Conservation (phyloP, 2,888 invertebrate species). For the Pardosa pseudoannulata region DNA sequence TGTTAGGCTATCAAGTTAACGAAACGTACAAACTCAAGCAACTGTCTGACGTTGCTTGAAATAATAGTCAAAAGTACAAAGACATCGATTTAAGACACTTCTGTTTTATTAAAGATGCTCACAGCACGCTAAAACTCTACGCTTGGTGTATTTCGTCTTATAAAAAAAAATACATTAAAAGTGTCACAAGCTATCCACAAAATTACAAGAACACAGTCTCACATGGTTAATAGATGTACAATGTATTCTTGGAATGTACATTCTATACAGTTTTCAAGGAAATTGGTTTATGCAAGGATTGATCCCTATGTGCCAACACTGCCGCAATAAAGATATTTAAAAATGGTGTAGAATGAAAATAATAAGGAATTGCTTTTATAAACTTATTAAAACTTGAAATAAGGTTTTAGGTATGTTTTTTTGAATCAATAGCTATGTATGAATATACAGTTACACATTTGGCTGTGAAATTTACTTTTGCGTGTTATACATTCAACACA, state of each 20-base stretch:
- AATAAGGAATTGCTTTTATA: too few species aligned
- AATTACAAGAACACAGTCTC: background rate
- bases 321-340: too few species aligned
- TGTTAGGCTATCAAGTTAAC: too few species aligned
- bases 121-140: background rate
- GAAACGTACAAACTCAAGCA: too few species aligned
- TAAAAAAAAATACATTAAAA: background rate
- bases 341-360: too few species aligned
- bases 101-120: background rate
- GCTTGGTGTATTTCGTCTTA: background rate
- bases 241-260: background rate
- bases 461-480: too few species aligned
- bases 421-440: too few species aligned
- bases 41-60: too few species aligned
- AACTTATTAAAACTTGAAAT: too few species aligned
- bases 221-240: background rate
- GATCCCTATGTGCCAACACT: background rate
- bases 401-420: too few species aligned
- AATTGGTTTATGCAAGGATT: background rate
- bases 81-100: background rate
- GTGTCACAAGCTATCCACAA: background rate
- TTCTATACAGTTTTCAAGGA: background rate
- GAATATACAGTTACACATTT: too few species aligned
- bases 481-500: too few species aligned
- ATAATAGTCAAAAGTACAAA: background rate